phyloP scores from a whole-genome alignment of 2,113 vertebrate species.

The Delphinus delphis region DNA sequence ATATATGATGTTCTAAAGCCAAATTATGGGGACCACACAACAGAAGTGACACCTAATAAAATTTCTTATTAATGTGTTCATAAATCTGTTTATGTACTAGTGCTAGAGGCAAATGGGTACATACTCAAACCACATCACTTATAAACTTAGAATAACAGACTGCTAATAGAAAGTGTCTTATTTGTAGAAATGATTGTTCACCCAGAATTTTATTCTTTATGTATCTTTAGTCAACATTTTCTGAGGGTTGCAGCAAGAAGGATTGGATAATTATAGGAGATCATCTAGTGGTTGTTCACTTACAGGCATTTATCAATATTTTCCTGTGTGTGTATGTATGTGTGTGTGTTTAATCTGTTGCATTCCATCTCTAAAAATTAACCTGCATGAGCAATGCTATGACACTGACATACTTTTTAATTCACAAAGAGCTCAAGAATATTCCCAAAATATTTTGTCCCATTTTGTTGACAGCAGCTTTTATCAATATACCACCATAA shows the following conservation, averaged over 20 bases:
- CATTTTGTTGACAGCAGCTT: background rate
- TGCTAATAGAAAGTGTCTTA: background rate
- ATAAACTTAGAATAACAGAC: background rate
- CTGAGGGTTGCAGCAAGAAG: background rate
- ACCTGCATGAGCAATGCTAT: background rate
- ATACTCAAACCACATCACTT: background rate
- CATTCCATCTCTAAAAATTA: background rate
- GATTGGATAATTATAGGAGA: background rate
- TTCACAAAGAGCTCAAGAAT: background rate
- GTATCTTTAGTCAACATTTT: background rate
- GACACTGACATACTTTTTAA: background rate
- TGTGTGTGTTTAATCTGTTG: background rate
- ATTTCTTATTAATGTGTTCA: background rate
- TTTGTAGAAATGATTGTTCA: background rate
- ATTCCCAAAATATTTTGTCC: background rate
- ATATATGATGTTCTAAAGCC: background rate
- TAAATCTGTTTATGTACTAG: background rate
- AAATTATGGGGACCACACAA: background rate
- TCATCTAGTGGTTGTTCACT: background rate
- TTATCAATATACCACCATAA: background rate
- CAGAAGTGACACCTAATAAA: slow-evolving; percentile 23
- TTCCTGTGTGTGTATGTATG: background rate
- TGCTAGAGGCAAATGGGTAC: background rate
- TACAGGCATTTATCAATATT: background rate
- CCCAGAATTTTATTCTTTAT: background rate